Conservation (phyloP, 2,797 vertebrate genomes). For the Xenopus petersii region DNA sequence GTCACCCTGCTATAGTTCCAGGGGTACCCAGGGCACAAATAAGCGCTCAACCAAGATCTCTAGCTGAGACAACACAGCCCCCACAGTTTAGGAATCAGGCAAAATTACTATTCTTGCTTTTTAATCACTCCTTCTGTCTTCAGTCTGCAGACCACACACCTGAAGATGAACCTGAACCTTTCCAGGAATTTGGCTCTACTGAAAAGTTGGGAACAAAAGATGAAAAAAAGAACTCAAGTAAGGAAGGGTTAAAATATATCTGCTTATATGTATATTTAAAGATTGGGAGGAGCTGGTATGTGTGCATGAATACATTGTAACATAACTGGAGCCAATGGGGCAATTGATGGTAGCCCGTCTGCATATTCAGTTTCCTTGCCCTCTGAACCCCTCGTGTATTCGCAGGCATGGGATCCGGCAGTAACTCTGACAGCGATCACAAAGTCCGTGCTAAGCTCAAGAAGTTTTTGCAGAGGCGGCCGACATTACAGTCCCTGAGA, state of each 20-base stretch:
- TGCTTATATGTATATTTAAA: too few species aligned
- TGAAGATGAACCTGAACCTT: slow-evolving; percentile 65
- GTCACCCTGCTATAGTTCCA: too few species aligned
- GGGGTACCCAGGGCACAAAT: too few species aligned
- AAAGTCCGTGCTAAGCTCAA: slow-evolving; percentile 83
- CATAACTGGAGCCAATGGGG: too few species aligned
- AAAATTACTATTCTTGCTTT: too few species aligned
- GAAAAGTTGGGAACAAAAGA: slow-evolving; percentile 69
- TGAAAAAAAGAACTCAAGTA: slow-evolving; percentile 62
- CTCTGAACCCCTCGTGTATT: not conserved
- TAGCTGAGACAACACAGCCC: too few species aligned
- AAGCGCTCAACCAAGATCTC: too few species aligned
- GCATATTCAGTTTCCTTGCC: too few species aligned
- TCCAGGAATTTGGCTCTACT: slow-evolving; percentile 62
- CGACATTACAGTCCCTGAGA: slow-evolving; percentile 85
- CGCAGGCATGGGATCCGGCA: slow-evolving; percentile 43
- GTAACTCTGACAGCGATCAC: slow-evolving; percentile 68
- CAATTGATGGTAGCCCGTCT: too few species aligned
- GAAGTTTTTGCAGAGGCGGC: slow-evolving; percentile 86
- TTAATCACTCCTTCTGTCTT: not conserved
- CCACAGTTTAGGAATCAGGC: too few species aligned
- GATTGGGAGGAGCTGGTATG: too few species aligned
- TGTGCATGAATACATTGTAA: too few species aligned
- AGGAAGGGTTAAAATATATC: slow-evolving; percentile 27
- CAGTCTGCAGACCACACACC: slow-evolving; percentile 56